These are phyloP conservation scores for Dermolepida albohirtum DNA, from an alignment of 2,888 invertebrate genomes.

Conservation along the genomic window DNA sequence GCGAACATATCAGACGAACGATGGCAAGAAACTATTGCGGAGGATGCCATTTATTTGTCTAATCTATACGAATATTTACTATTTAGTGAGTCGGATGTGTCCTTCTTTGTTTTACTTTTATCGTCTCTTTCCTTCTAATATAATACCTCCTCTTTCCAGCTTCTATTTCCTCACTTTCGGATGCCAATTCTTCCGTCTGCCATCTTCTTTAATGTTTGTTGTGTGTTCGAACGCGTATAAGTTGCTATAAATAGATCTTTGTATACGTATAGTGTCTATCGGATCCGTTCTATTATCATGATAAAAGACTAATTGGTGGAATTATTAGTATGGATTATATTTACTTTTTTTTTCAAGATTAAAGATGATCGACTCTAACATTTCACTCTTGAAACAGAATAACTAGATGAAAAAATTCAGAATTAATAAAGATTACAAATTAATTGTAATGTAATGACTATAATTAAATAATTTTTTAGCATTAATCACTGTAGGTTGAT, in stretches of 20 bases:
- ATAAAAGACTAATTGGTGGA: slow-evolving; percentile 2
- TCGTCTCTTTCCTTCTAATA: slow-evolving; percentile 15
- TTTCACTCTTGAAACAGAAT: no score
- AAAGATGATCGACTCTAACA: not conserved
- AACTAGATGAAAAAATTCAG: no score
- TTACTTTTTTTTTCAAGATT: slow-evolving; percentile 6
- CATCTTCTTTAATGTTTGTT: slow-evolving; percentile 34
- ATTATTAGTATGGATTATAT: not conserved
- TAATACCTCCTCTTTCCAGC: slow-evolving; percentile 4
- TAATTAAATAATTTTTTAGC: no score
- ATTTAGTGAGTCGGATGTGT: slow-evolving; percentile 37
- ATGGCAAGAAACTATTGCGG: slow-evolving; percentile 45
- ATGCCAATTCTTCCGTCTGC: slow-evolving; percentile 28
- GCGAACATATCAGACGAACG: slow-evolving; percentile 36
- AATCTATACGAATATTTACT: slow-evolving; percentile 45
- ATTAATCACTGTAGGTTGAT: no score
- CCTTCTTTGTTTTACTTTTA: slow-evolving; percentile 33
- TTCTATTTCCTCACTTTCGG: no score
- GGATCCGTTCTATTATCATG: slow-evolving; percentile 20
- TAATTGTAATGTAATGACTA: no score
- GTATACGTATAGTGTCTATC: slow-evolving; percentile 28
- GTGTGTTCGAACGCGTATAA: slow-evolving; percentile 33
- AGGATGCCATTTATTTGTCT: slow-evolving; percentile 44
- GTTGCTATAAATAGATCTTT: slow-evolving; percentile 32
- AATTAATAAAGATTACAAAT: no score